Percentiles rank a stretch among this genome's conserved stretches.
Evolutionary conservation across 1,140 invertebrate genomes (phyloP).

Genomic region (Drosophila pruinosa): DNA sequence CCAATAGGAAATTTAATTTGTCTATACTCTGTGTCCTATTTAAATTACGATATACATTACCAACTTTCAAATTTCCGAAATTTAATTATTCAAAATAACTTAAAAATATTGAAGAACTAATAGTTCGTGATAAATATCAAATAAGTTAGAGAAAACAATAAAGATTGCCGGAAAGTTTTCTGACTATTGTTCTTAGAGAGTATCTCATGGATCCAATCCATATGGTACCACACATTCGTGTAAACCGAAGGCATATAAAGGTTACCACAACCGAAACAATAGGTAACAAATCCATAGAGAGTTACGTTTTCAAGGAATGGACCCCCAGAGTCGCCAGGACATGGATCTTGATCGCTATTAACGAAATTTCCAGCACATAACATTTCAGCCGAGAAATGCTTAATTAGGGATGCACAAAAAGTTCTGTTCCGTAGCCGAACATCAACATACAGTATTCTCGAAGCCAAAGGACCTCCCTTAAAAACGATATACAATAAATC

Average conservation of each 20-base stretch:
- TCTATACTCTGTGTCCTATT: background rate
- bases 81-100: background rate
- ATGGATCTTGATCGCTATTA: constrained; percentile 40
- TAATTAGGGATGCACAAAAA: constrained; percentile 13
- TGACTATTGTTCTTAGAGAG: background rate
- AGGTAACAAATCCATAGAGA: constrained; percentile 52
- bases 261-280: constrained; percentile 50
- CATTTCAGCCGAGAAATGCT: constrained; percentile 46
- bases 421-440: constrained; percentile 15
- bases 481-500: background rate
- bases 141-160: background rate
- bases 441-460: constrained; percentile 35
- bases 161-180: background rate
- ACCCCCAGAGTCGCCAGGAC: constrained; percentile 47
- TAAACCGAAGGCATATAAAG: constrained; percentile 36
- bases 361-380: constrained; percentile 53
- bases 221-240: constrained; percentile 47
- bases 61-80: too few species aligned
- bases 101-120: background rate
- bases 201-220: constrained; percentile 33
- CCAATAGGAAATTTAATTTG: background rate
- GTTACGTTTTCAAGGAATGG: constrained; percentile 37
- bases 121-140: background rate
- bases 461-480: constrained; percentile 46
- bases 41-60: background rate